Conservation (phyloP, 2,113 vertebrate genomes). For the Chrysemys picta region DNA sequence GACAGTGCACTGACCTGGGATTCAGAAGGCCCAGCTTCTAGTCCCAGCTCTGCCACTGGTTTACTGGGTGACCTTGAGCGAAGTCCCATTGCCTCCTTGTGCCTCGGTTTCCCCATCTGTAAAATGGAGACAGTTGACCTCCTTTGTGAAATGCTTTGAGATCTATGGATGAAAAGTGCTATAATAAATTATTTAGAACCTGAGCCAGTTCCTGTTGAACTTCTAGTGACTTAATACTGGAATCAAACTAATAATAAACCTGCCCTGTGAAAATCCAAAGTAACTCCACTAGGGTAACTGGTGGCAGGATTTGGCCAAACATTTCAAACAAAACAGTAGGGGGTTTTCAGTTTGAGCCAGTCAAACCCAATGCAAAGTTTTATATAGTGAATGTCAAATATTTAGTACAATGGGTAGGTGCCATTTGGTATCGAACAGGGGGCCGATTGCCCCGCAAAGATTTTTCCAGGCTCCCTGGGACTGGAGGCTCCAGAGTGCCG, state of each 20-base stretch:
- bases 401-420: neutral
- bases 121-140: neutral
- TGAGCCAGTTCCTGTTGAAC: neutral
- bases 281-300: fast-evolving
- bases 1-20: neutral
- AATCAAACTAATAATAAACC: neutral
- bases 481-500: fast-evolving
- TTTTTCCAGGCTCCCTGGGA: neutral
- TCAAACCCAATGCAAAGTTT: neutral
- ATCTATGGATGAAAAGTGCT: neutral
- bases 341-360: neutral
- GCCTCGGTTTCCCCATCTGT: fast-evolving
- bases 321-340: neutral
- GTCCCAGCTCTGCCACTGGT: fast-evolving
- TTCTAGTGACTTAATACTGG: neutral
- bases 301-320: neutral
- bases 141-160: neutral
- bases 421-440: neutral
- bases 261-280: neutral
- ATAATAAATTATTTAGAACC: neutral
- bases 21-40: neutral
- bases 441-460: fast-evolving
- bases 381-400: neutral
- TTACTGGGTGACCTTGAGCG: neutral
- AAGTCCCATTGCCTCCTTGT: neutral